Evolutionary conservation across 2,797 vertebrate species (phyloP).

Genomic region (Melanotaenia boesemani): DNA sequence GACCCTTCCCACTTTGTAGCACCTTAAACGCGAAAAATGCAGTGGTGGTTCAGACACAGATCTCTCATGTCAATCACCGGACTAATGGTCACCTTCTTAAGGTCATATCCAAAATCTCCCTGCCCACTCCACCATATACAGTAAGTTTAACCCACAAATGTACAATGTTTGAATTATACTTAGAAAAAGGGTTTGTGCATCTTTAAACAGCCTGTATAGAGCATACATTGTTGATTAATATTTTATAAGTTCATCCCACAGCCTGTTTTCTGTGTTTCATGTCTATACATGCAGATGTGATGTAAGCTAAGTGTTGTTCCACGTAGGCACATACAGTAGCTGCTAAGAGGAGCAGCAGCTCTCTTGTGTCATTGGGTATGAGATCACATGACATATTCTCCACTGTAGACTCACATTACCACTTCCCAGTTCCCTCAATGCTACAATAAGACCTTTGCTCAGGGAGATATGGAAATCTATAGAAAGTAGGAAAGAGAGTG

Average conservation of each 20-base stretch:
- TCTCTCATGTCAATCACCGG: constrained; percentile 90
- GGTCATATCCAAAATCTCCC: constrained; percentile 95
- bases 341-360: constrained; percentile 12
- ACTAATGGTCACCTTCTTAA: constrained; percentile 91
- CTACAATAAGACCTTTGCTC: constrained; percentile 74
- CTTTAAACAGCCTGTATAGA: constrained; percentile 9
- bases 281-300: constrained; percentile 37
- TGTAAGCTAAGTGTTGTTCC: constrained; percentile 27
- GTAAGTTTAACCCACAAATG: constrained; percentile 84
- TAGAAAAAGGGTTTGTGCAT: not conserved
- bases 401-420: constrained; percentile 36
- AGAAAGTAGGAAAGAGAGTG: constrained; percentile 18
- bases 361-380: constrained; percentile 26
- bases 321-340: not conserved
- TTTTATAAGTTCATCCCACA: constrained; percentile 33
- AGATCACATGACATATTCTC: constrained; percentile 28
- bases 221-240: constrained; percentile 29
- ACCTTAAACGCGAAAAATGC: constrained; percentile 90
- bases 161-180: constrained; percentile 23
- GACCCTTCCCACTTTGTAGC: constrained; percentile 88
- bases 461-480: constrained; percentile 66
- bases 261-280: constrained; percentile 26
- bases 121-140: constrained; percentile 96
- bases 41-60: constrained; percentile 92
- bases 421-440: constrained; percentile 54